Conservation (phyloP, 92 coral and sea anemone genomes). For the Epizoanthus illoricatus region DNA sequence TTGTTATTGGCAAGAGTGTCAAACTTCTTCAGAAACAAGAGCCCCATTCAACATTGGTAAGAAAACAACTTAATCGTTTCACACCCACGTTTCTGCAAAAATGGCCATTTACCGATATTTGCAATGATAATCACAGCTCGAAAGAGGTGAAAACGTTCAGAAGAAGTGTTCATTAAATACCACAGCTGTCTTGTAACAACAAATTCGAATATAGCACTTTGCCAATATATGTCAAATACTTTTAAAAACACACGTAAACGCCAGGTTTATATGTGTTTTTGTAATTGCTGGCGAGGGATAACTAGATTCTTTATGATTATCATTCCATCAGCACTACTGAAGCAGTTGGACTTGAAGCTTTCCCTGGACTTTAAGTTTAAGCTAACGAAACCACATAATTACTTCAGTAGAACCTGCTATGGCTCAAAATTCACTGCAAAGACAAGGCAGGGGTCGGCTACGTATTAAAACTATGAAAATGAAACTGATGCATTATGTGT, state of each 20-base stretch:
- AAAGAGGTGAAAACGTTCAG: not conserved
- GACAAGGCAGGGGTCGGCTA: not conserved
- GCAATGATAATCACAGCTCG: not conserved
- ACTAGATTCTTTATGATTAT: not conserved
- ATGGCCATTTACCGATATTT: conserved; percentile 3
- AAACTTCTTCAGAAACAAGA: not conserved
- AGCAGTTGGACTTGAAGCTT: conserved; percentile 3
- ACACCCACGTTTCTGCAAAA: not conserved
- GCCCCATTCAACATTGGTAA: not conserved
- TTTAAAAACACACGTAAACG: not conserved
- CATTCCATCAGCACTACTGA: not conserved
- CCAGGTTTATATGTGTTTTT: not conserved
- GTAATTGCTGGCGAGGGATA: not conserved
- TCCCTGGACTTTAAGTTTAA: not conserved
- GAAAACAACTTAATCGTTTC: conserved; percentile 3
- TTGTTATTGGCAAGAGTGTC: not conserved
- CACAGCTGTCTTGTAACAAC: not conserved
- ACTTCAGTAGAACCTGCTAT: not conserved
- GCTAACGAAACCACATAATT: not conserved
- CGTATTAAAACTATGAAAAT: conserved; percentile 1
- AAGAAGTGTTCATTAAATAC: not conserved
- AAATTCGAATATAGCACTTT: not conserved
- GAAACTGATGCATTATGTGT: not conserved
- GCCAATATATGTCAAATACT: not conserved
- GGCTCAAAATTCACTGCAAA: not conserved